Base-by-base conservation (phyloP, 2,113 vertebrate genomes). In the Nicator chloris region DNA sequence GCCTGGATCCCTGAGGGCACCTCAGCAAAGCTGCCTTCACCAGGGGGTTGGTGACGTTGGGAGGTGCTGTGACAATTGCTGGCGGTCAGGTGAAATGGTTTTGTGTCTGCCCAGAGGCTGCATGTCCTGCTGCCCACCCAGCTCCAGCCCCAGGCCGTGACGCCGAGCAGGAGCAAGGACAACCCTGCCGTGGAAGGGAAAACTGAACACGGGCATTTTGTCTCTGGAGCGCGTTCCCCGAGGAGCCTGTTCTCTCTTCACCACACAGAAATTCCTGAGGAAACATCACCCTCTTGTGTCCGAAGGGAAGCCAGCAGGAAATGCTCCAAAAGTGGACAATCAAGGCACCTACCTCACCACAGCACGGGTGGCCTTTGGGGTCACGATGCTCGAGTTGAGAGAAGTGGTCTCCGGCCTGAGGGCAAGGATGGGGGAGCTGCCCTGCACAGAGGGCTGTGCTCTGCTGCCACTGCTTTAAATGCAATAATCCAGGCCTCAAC, bases 211-310 rank as follows among this genome's bases (percentile, higher is more conserved):
- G 24, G 19, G 4, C 1, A 7, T 66, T 89, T 45, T 20, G 40
- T 33, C 31, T 14, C n/a, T 0, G 7, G 15, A 75, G 9, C 31
- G 6, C 71, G 0, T 27, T 51, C 24, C n/a, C 17, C 19, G 39
- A 0, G 1, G 4, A 80, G 8, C 27, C 24, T 6, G 7, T 2
- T 44, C 44, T 4, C 17, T 1, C 6, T 5, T 3, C 19, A 37
- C 1, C 20, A 1, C 15, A 8, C 16, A 39, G 24, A 4, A 82
- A 88, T 96, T 97, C 37, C 57, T 84, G 89, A 81, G 92, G 84
- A 91, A 95, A 95, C 6, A 91, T 7, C 75, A 68, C 97, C 96
- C 97, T 96, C 97, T 97, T 26, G 95, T 75, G 97, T 86, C 51
- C 57, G 40, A 42, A 10, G 11, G 8, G 73, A 26, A 69, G 27